Evolutionary conservation across 2,888 invertebrate genomes (phyloP), one percentile per base, ranked within the genome.

Genomic region (Drosophila neutralis): DNA sequence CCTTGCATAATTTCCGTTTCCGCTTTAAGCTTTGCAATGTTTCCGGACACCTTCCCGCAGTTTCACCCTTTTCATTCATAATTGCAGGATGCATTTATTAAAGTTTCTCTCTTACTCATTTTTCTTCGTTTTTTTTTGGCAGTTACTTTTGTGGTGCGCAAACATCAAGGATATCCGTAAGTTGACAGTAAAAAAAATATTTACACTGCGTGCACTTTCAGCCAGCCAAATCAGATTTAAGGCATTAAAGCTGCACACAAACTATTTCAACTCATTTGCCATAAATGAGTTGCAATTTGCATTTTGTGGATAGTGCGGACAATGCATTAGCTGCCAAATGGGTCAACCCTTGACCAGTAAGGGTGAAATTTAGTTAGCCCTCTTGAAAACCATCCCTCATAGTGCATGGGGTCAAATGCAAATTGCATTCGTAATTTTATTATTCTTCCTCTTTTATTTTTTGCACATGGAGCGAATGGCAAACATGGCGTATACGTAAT

Each of bases 101-200:
- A 74, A 74, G 59, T 63, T 68, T 58, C 42, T 33, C 54, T 48
- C 45, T 35, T 21, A 38, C 54, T 54, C 40, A 36, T 27, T 38
- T 40, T 29, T 40, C 52, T 40, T 21, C 15, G 24, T 24, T 35
- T 38, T 2, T 35, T 45, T 27, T 40, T 24, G n/a, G 15, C 29
- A 60, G 29, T 29, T 40, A 52, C 48, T 61, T 59, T 57, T 57
- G 40, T 64, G 56, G 70, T 67, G 69, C 61, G 83, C 83, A 87
- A 82, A 83, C 83, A 85, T 75, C 86, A 86, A 79, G 87, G 90
- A 90, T 82, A 90, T 90, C 87, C 87, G 90, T 90, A 84, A 87
- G 89, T 77, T 88, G 89, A 68, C 89, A 76, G 77, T 86, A 87
- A 81, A 81, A 31, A 76, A 90, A 88, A 88, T 83, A 86, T 83